phyloP scores from a whole-genome alignment of 2,113 vertebrate species.

The Capreolus pygargus region DNA sequence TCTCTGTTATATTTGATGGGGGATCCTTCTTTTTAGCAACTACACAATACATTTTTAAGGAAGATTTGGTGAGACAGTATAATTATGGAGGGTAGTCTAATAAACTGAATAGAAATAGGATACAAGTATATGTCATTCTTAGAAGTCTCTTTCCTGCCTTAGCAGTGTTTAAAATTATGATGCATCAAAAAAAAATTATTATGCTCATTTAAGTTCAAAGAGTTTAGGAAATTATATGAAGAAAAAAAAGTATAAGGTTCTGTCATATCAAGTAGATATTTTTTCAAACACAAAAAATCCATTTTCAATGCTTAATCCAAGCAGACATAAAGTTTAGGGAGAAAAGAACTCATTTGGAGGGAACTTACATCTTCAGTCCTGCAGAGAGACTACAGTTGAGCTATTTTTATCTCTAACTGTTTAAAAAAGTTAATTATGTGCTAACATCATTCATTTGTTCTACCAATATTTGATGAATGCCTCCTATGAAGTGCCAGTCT shows the following conservation, averaged over 20 bases:
- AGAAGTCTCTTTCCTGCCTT: neutral
- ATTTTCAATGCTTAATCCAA: neutral
- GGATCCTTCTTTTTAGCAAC: neutral
- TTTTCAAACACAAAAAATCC: neutral
- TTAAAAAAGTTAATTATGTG: neutral
- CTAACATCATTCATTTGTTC: neutral
- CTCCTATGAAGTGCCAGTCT: neutral
- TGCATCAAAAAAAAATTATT: neutral
- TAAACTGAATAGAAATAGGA: neutral
- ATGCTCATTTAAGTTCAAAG: neutral
- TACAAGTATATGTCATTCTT: neutral
- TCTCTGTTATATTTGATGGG: neutral
- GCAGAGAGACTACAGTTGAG: neutral
- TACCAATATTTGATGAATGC: neutral
- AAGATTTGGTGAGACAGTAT: neutral
- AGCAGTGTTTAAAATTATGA: neutral
- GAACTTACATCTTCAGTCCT: neutral
- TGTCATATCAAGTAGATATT: neutral
- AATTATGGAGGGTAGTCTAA: neutral
- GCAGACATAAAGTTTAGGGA: neutral
- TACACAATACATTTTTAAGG: neutral
- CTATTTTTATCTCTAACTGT: neutral
- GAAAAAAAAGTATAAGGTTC: neutral
- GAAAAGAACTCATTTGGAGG: neutral
- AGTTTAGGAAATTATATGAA: neutral